Evolutionary conservation across 2,797 vertebrate species (phyloP), one percentile per base, ranked within the genome.

Genomic region (Brachyalestes nurse): DNA sequence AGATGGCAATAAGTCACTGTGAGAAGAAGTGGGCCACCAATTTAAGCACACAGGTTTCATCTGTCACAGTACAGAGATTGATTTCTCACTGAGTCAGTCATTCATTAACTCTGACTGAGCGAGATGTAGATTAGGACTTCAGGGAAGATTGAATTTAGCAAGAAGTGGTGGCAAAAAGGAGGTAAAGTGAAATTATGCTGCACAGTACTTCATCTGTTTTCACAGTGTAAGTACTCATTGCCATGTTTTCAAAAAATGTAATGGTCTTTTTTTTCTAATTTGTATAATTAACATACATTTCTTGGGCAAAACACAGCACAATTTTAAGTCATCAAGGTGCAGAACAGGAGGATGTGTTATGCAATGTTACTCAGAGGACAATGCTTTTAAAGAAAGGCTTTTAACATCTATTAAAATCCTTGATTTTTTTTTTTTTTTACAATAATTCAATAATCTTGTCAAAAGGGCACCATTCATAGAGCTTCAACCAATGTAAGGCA

Each of bases 1-100:
- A 78, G 73, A 77, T 71, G 57, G 74, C 62, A 72, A 53, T 83
- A 73, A 73, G 71, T 77, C 66, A 80, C 76, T 64, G 70, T 66
- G 42, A 60, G 58, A 23, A 77, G 70, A 64, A 62, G 57, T 34
- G 28, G 77, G 28, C 77, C 42, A 40, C 13, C 16, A 60, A 79
- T 60, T 84, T 49, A 65, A 60, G 60, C 42, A 47, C 62, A 85
- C 65, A 78, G 75, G 60, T 82, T 75, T 78, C 66, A 78, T 78
- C 62, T 51, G 60, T 75, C 75, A 78, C 51, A n/a, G 55, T 55
- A 78, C 45, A 75, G 53, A 75, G n/a, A 78, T 74, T 71, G 75
- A 61, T 81, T 84, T 81, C 70, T 79, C 5, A 70, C 82, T 21
- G 23, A 85, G 72, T 87, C 67, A 71, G 42, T 80, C 72, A 47